Evolutionary conservation across 1,140 invertebrate genomes (phyloP), one percentile per base, ranked within the genome.

Genomic region (Bombyx mandarina): DNA sequence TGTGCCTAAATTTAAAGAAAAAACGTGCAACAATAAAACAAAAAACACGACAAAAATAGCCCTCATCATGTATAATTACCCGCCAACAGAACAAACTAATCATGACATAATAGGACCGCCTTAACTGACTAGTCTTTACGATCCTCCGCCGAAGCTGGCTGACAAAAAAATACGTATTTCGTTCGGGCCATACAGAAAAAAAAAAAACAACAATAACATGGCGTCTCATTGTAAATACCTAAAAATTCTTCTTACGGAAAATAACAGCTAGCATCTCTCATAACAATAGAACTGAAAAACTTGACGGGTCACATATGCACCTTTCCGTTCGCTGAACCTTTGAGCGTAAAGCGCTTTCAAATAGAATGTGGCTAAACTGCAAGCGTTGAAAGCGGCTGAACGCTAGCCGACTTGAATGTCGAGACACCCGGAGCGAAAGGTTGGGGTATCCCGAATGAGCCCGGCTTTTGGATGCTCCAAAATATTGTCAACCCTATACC

Each of bases 281-380:
- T 63, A 71, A 77, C 77, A 77, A 75, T 76, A 63, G 67, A 67
- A 64, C 71, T 77, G 77, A 77, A 82, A 80, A 77, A 61, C 67
- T 66, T 69, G 43, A 44, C 65, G 66, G 65, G 66, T 68, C 60
- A 18, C 12, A 62, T 66, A 63, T 65, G 61, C 73, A 73, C 71
- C 71, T 77, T 74, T 77, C 63, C 63, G 60, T 63, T 59, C 9
- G 12, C 48, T 26, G 18, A 50, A 56, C 47, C 52, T 43, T 53
- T 7, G 62, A 73, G 67, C 65, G 42, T 44, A 65, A 60, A 78
- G 72, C 75, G 77, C 73, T 79, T 64, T 43, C 2, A 45, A 58
- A 54, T 35, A 50, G 52, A 26, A 9, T 45, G 62, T 18, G 44
- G 8, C 43, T 5, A n/a, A 50, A 22, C 7, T 48, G 35, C 45